Conservation (phyloP, 2,888 invertebrate genomes). For the Pachliopta kotzebuea region DNA sequence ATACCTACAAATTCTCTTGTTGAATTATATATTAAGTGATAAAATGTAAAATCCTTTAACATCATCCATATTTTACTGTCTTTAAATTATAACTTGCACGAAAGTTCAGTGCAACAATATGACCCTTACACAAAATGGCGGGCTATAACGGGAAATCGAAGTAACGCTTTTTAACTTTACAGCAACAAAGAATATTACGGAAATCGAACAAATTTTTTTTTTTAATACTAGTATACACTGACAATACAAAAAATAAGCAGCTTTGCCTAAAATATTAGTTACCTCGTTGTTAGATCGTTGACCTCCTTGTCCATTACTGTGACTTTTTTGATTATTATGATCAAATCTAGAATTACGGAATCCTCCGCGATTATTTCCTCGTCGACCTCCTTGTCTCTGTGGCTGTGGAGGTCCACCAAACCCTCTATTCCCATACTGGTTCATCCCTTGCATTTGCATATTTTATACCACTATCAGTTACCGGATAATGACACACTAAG, state of each 20-base stretch:
- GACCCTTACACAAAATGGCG: conserved; percentile 26
- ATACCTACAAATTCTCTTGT: too few species aligned
- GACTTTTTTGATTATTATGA: conserved; percentile 51
- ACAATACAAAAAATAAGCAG: not conserved
- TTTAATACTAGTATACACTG: not conserved
- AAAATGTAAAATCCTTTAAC: too few species aligned
- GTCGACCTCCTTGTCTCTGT: conserved; percentile 66
- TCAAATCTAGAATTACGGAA: conserved; percentile 74
- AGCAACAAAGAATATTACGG: not conserved
- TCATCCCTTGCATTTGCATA: conserved; percentile 72
- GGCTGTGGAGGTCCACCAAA: conserved; percentile 75
- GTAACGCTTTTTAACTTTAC: not conserved
- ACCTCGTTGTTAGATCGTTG: conserved; percentile 70
- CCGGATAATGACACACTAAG: not conserved
- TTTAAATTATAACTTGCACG: not conserved
- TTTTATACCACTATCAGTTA: conserved; percentile 19
- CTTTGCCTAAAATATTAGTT: conserved; percentile 28
- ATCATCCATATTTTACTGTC: not conserved
- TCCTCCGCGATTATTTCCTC: conserved; percentile 55
- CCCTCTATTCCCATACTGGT: conserved; percentile 68
- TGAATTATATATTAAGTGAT: too few species aligned
- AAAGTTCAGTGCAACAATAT: conserved; percentile 1
- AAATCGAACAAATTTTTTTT: not conserved
- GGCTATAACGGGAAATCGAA: conserved; percentile 12
- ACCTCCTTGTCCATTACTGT: conserved; percentile 62